Conservation (phyloP, 1,140 invertebrate species). For the Drosophila ironensis region DNA sequence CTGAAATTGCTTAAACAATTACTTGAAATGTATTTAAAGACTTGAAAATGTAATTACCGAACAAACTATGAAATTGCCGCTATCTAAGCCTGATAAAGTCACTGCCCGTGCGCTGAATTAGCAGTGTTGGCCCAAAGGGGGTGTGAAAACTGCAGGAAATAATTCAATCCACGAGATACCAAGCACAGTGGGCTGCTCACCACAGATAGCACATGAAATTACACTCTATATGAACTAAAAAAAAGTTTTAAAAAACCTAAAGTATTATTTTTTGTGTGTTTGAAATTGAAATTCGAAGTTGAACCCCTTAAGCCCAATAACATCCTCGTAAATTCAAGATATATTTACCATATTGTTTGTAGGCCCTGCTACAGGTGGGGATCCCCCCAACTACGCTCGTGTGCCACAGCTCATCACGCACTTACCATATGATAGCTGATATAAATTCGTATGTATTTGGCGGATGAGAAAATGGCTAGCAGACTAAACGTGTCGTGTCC, state of each 20-base stretch:
- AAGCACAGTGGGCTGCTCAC: too few relatives aligned
- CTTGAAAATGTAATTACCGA: conserved; percentile 29
- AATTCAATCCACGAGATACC: too few relatives aligned
- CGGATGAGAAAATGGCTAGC: conserved; percentile 1
- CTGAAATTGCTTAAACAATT: conserved; percentile 36
- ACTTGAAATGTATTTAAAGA: conserved; percentile 38
- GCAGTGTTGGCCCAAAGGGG: not conserved
- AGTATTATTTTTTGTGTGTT: too few relatives aligned
- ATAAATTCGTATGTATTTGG: conserved; percentile 26
- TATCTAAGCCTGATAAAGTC: conserved; percentile 35
- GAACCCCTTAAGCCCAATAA: too few relatives aligned
- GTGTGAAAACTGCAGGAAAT: not conserved
- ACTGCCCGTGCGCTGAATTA: conserved; percentile 8
- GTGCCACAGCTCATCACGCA: not conserved
- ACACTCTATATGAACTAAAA: too few relatives aligned
- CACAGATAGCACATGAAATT: too few relatives aligned
- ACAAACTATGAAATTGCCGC: conserved; percentile 37
- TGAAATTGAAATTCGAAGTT: too few relatives aligned
- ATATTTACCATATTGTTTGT: too few relatives aligned
- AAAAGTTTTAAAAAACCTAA: too few relatives aligned
- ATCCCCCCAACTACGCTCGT: not conserved
- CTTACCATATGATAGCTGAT: not conserved
- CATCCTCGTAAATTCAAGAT: too few relatives aligned
- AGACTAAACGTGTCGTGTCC: conserved; percentile 27
- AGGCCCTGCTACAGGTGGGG: too few relatives aligned